Evolutionary conservation across 2,113 vertebrate species (phyloP).

Genomic region (Macrotis lagotis): DNA sequence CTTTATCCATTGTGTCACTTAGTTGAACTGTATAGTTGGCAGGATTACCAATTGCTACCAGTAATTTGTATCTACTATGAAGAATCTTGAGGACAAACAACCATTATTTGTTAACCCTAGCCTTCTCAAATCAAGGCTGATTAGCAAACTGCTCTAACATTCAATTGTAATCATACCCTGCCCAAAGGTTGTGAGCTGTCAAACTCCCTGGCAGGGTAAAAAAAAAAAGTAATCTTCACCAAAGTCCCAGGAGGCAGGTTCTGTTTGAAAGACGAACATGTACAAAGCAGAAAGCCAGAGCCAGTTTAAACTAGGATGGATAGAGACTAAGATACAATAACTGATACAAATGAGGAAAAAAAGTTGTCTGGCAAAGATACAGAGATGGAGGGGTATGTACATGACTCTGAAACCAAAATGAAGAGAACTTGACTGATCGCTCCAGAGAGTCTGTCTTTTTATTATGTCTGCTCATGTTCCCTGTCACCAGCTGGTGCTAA

Average conservation of each 20-base stretch:
- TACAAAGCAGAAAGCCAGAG: neutral
- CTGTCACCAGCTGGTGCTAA: neutral
- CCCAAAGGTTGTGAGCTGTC: neutral
- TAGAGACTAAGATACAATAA: neutral
- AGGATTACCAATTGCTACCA: neutral
- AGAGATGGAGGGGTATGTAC: neutral
- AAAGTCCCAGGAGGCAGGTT: neutral
- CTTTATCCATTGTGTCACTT: neutral
- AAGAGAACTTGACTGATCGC: neutral
- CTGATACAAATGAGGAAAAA: neutral
- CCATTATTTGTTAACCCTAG: neutral
- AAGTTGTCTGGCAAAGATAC: neutral
- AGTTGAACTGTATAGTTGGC: neutral
- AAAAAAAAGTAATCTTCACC: neutral
- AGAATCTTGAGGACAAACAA: neutral
- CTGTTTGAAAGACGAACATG: neutral
- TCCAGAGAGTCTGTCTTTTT: neutral
- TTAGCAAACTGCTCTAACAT: neutral
- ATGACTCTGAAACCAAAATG: neutral
- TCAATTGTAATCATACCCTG: neutral
- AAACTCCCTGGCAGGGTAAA: neutral
- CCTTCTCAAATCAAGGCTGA: neutral
- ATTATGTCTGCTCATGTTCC: neutral
- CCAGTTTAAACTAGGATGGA: neutral
- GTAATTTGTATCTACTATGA: neutral